Conservation (phyloP, 2,888 invertebrate genomes). For the Drosophila affinis region DNA sequence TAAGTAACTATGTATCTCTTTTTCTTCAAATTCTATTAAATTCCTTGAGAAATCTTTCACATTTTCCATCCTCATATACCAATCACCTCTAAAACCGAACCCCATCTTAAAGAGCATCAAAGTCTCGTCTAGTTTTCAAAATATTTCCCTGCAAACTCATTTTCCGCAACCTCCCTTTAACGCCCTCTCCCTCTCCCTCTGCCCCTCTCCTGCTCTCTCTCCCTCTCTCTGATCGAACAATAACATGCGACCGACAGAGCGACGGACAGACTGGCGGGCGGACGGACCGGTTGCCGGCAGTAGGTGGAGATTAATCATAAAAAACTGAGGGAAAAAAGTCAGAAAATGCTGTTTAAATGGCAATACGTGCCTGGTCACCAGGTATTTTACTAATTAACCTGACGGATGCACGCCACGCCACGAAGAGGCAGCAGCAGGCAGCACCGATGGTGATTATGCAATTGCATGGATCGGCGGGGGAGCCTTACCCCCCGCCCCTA, state of each 20-base stretch:
- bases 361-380: slow-evolving; percentile 71
- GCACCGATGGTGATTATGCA: slow-evolving; percentile 48
- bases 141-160: background rate
- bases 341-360: slow-evolving; percentile 66
- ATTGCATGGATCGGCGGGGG: slow-evolving; percentile 28
- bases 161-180: background rate
- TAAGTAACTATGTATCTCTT: too few relatives aligned
- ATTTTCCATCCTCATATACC: too few relatives aligned
- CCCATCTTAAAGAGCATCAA: background rate
- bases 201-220: background rate
- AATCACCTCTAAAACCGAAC: too few relatives aligned
- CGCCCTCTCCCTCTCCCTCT: slow-evolving; percentile 4
- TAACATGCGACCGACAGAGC: slow-evolving; percentile 24
- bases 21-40: too few relatives aligned
- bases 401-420: slow-evolving; percentile 60
- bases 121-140: background rate
- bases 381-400: slow-evolving; percentile 71
- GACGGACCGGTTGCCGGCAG: slow-evolving; percentile 55
- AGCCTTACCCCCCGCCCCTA: background rate
- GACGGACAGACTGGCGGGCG: slow-evolving; percentile 10
- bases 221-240: slow-evolving; percentile 4
- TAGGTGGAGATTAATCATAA: slow-evolving; percentile 67
- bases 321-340: slow-evolving; percentile 26
- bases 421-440: slow-evolving; percentile 15
- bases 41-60: too few relatives aligned